phyloP scores from a whole-genome alignment of 2,797 vertebrate genomes.

The Acanthurus leucopareius region DNA sequence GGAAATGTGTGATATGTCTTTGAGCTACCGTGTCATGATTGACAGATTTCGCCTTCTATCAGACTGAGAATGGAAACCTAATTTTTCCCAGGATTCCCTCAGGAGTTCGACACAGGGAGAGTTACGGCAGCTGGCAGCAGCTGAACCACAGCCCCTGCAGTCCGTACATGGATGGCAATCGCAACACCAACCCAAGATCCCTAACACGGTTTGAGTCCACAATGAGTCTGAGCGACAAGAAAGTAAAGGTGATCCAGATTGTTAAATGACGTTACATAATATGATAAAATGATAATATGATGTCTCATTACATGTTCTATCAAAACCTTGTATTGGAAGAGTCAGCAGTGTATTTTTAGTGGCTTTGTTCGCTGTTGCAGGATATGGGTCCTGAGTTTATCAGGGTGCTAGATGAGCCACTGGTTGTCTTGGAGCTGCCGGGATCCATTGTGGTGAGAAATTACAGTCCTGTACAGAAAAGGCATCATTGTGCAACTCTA shows the following conservation, averaged over 20 bases:
- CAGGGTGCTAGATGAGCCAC: slow-evolving; percentile 86
- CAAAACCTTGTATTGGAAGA: not conserved
- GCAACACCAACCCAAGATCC: slow-evolving; percentile 54
- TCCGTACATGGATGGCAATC: slow-evolving; percentile 68
- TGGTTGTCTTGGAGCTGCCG: slow-evolving; percentile 88
- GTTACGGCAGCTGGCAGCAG: slow-evolving; percentile 71
- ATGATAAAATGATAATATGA: not conserved
- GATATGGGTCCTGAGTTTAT: slow-evolving; percentile 91
- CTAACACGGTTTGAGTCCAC: slow-evolving; percentile 70
- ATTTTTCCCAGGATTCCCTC: slow-evolving; percentile 61
- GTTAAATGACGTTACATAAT: not conserved
- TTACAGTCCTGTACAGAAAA: not conserved
- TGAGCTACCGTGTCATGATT: slow-evolving; percentile 6
- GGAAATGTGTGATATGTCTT: slow-evolving; percentile 1
- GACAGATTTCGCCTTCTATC: slow-evolving; percentile 32
- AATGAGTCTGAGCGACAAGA: slow-evolving; percentile 79
- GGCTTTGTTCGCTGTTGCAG: slow-evolving; percentile 65
- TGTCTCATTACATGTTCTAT: not conserved
- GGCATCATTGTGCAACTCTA: no score
- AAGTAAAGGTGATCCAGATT: slow-evolving; percentile 67
- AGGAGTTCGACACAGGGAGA: slow-evolving; percentile 64
- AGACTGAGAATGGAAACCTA: slow-evolving; percentile 35
- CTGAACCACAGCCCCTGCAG: slow-evolving; percentile 63
- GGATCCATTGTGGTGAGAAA: slow-evolving; percentile 89
- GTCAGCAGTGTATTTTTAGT: not conserved